phyloP scores from a whole-genome alignment of 2,888 invertebrate genomes.

The Noctuana brunneofusca region DNA sequence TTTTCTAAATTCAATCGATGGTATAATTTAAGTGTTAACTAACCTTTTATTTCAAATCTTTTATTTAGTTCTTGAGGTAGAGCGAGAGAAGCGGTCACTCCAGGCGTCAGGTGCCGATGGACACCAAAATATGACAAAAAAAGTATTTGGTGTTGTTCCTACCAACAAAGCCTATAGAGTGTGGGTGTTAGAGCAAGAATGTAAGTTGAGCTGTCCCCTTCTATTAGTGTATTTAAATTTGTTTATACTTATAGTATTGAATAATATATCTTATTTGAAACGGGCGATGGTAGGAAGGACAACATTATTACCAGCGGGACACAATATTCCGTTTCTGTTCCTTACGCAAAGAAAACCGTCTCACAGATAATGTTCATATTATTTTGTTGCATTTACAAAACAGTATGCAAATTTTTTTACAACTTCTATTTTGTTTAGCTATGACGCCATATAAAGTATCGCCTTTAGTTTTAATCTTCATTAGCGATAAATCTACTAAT shows the following conservation, averaged over 20 bases:
- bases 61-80: too few relatives aligned
- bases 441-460: conserved; percentile 19
- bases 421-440: conserved; percentile 23
- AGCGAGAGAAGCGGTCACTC: too few relatives aligned
- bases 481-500: conserved; percentile 15
- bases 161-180: conserved; percentile 14
- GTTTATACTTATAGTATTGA: not conserved
- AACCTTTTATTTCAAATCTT: too few relatives aligned
- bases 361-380: conserved; percentile 22
- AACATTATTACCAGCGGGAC: conserved; percentile 16
- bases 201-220: not conserved
- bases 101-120: too few relatives aligned
- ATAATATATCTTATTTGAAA: not conserved
- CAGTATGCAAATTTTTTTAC: conserved; percentile 15
- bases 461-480: conserved; percentile 24
- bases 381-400: conserved; percentile 30
- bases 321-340: conserved; percentile 24
- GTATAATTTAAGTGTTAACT: too few relatives aligned
- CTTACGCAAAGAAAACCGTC: conserved; percentile 30
- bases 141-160: conserved; percentile 26
- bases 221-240: not conserved
- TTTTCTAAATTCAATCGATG: too few relatives aligned
- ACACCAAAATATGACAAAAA: too few relatives aligned
- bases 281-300: not conserved
- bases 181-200: not conserved